A percentile compares a stretch with the other conserved stretches of the same genome.
Conservation (phyloP, 2,888 invertebrate species). For the Sarcophaga rosellei region DNA sequence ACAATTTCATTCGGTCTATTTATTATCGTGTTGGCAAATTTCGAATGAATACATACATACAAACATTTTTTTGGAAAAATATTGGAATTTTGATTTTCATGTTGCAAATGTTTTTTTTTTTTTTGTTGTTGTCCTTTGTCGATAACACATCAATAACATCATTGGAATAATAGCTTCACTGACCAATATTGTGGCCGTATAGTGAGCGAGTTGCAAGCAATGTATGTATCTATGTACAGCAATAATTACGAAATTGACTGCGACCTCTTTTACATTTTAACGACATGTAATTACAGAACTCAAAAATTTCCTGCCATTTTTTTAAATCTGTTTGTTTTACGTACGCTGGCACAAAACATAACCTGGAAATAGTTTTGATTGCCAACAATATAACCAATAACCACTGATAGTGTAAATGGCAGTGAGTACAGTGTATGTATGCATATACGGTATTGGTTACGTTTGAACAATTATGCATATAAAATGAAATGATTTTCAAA, state of each 20-base stretch:
- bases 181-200: background rate
- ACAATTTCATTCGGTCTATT: conserved; percentile 43
- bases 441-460: background rate
- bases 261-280: conserved; percentile 26
- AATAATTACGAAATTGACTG: conserved; percentile 51
- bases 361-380: conserved; percentile 24
- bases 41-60: background rate
- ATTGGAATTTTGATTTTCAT: conserved; percentile 20
- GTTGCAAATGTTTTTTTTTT: background rate
- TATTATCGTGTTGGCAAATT: conserved; percentile 3
- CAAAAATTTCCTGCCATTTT: background rate
- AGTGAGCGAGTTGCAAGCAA: background rate
- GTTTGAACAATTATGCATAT: conserved; percentile 33
- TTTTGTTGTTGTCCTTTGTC: background rate
- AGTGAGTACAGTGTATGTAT: background rate
- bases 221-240: background rate
- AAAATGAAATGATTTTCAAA: conserved; percentile 17
- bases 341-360: conserved; percentile 38
- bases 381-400: conserved; percentile 23
- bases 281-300: conserved; percentile 49
- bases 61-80: no score
- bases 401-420: conserved; percentile 22
- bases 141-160: conserved; percentile 3
- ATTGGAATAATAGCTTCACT: background rate
- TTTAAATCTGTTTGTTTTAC: no score